Evolutionary conservation across 2,113 vertebrate species (phyloP).

Genomic region (Scopus umbretta): DNA sequence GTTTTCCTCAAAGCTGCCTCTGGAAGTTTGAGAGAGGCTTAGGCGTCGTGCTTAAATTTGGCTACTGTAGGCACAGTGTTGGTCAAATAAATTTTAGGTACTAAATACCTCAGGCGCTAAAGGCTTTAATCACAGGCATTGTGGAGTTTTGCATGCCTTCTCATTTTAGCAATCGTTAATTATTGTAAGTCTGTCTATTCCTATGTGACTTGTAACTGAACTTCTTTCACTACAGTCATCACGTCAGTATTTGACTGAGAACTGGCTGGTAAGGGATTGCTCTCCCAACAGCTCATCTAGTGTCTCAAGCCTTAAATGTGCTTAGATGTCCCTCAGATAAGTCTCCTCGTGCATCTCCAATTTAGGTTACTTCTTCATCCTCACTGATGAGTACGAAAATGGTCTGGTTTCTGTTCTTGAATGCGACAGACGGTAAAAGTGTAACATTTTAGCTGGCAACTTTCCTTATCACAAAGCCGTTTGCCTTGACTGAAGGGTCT

Average conservation of each 20-base stretch:
- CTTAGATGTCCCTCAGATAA: background rate
- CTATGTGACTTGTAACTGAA: background rate
- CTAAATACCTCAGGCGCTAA: background rate
- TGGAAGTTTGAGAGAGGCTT: background rate
- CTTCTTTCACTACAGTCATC: background rate
- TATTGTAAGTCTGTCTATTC: background rate
- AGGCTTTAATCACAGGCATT: background rate
- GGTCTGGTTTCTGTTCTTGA: background rate
- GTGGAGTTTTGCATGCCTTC: background rate
- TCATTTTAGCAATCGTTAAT: background rate
- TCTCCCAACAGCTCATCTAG: background rate
- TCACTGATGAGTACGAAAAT: background rate
- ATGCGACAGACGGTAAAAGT: background rate
- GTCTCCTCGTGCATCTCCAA: background rate
- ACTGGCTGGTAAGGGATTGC: background rate
- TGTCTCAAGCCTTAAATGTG: background rate
- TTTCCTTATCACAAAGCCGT: background rate
- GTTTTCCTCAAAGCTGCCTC: background rate
- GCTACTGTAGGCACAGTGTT: background rate
- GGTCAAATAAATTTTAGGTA: background rate
- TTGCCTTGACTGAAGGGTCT: background rate
- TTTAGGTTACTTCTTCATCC: background rate
- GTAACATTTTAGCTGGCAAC: background rate
- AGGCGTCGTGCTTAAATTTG: background rate
- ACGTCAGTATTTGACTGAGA: background rate